Evolutionary conservation across 2,113 vertebrate genomes (phyloP).

Genomic region (Lipophrys pholis): DNA sequence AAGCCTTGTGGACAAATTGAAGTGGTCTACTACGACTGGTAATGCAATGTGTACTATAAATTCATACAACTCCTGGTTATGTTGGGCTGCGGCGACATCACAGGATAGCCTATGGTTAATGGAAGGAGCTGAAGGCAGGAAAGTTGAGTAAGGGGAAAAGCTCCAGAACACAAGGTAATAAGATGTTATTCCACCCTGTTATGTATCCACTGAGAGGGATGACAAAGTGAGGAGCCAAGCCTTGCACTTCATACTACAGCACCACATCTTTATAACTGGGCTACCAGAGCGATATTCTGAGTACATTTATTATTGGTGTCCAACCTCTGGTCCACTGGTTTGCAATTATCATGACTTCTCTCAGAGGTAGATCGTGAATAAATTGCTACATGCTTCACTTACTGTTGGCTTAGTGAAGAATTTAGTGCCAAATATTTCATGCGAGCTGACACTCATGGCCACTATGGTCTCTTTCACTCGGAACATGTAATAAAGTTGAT

Average conservation of each 20-base stretch:
- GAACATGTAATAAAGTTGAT: neutral
- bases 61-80: conserved; percentile 61
- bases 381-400: conserved; percentile 11
- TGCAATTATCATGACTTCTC: conserved; percentile 38
- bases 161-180: conserved; percentile 36
- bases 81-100: conserved; percentile 62
- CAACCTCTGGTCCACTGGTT: conserved; percentile 23
- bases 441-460: neutral
- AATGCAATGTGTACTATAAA: conserved; percentile 60
- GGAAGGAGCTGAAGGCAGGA: conserved; percentile 52
- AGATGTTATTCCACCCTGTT: conserved; percentile 57
- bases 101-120: conserved; percentile 63
- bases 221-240: conserved; percentile 26
- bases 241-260: conserved; percentile 26
- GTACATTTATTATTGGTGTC: conserved; percentile 30
- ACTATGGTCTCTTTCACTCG: neutral
- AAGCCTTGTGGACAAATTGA: conserved; percentile 63
- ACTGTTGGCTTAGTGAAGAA: conserved; percentile 2
- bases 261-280: conserved; percentile 35
- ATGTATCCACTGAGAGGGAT: conserved; percentile 35
- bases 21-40: conserved; percentile 58
- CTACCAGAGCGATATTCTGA: conserved; percentile 27
- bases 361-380: conserved; percentile 16
- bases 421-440: too few species aligned
- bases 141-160: conserved; percentile 57